phyloP scores from a whole-genome alignment of 2,797 vertebrate genomes.

The Gila robusta region DNA sequence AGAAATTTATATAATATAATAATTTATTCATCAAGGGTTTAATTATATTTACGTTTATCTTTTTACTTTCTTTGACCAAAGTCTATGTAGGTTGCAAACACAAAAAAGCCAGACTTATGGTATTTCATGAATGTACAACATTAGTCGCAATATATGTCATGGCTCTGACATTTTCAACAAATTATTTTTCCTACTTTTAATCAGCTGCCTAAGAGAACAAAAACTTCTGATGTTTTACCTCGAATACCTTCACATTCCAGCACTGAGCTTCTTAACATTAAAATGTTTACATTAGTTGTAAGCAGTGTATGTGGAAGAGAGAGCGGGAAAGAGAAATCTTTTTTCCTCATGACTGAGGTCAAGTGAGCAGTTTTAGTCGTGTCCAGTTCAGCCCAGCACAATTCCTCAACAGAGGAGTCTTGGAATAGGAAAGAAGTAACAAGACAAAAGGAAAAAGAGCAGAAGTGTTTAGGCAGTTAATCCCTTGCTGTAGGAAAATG shows the following conservation, averaged over 20 bases:
- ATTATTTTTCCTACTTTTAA: neutral
- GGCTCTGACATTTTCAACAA: neutral
- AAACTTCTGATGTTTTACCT: neutral
- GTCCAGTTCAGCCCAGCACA: neutral
- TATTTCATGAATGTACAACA: neutral
- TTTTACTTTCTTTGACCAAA: neutral
- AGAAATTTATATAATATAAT: neutral
- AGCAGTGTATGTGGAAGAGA: neutral
- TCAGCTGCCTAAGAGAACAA: neutral
- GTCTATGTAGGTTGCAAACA: neutral
- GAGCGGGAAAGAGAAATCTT: neutral
- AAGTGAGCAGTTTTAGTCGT: conserved; percentile 19
- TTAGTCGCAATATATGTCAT: neutral
- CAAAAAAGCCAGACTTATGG: neutral
- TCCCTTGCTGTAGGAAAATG: conserved; percentile 35
- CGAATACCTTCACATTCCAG: neutral
- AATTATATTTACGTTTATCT: neutral
- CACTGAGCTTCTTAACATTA: neutral
- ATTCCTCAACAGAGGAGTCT: conserved; percentile 27
- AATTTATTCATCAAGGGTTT: neutral
- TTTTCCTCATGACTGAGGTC: neutral
- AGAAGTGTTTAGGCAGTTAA: conserved; percentile 39
- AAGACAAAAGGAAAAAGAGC: conserved; percentile 16
- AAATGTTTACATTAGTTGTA: neutral
- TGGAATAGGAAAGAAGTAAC: conserved; percentile 2